Conservation (phyloP, 2,113 vertebrate species). For the Toxotes jaculatrix region DNA sequence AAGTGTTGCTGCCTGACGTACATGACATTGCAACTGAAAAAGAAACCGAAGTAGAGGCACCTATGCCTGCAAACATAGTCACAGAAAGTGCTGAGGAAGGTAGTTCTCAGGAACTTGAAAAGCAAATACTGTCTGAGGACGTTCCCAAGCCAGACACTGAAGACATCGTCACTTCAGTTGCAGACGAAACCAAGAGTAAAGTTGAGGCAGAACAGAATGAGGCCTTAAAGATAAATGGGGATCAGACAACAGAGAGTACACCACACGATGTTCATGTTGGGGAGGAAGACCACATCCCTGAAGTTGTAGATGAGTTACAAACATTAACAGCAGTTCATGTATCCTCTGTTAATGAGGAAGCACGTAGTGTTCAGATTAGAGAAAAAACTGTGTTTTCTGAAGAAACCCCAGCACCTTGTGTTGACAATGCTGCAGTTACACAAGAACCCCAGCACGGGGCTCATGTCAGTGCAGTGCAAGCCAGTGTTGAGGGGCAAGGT, state of each 20-base stretch:
- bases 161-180: not conserved
- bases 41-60: conserved; percentile 1
- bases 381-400: conserved; percentile 45
- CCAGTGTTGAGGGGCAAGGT: conserved; percentile 30
- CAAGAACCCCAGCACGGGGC: conserved; percentile 41
- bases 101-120: not conserved
- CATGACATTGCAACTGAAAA: not conserved
- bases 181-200: conserved; percentile 14
- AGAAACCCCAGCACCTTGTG: conserved; percentile 25
- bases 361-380: conserved; percentile 7
- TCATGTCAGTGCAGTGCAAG: conserved; percentile 26
- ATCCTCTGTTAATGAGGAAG: conserved; percentile 33
- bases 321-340: conserved; percentile 42
- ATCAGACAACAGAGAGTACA: conserved; percentile 17
- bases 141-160: conserved; percentile 26
- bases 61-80: not conserved
- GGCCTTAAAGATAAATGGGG: conserved; percentile 27
- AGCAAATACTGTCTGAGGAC: not conserved
- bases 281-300: conserved; percentile 36
- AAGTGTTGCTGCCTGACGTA: not conserved
- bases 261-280: conserved; percentile 11
- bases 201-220: conserved; percentile 19
- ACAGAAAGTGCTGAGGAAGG: conserved; percentile 13
- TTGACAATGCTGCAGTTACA: conserved; percentile 9
- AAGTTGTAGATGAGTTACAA: conserved; percentile 56